Evolutionary conservation across 2,888 invertebrate genomes (phyloP), one percentile per base, ranked within the genome.

Genomic region (Dendrolimus houi): DNA sequence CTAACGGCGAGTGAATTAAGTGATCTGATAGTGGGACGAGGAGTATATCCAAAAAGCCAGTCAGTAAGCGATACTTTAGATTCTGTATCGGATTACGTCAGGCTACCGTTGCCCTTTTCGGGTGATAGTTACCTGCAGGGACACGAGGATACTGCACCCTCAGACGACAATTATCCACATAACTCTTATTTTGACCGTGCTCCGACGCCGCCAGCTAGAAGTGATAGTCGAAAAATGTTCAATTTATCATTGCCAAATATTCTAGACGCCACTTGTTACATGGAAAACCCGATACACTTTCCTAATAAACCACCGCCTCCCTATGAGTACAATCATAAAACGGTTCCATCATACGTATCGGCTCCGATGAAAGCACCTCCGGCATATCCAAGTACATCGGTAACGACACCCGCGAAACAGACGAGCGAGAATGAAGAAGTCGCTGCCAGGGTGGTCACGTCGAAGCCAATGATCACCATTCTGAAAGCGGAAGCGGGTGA

Each of bases 71-170:
- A 94, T 66, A 96, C 96, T 0, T 92, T 97, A 71, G 96, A 97
- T 77, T 97, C 97, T 0, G 96, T 97, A 71, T 96, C 96, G 41
- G 97, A 97, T 79, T 97, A 97, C 76, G 97, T 97, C 1, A 95
- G 96, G 60, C 87, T 96, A 72, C 94, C 94, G 1, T 69, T 93
- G 56, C 91, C 92, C 0, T 88, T 92, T 75, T 84, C 76, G 65
- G 92, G 92, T 29, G 92, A 92, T 66, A 92, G 92, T 74, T 93
- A 92, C 70, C 85, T 92, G 61, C 88, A 92, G 64, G 92, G 92
- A 1, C 92, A 92, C 63, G 91, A 92, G 74, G 92, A 92, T 64
- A 92, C 92, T 10, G 92, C 92, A 47, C 92, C 92, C n/a, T 91
- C 92, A 2, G 92, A 92, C 60, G 92, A 92, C 60, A 83, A 85